Evolutionary conservation across 2,797 vertebrate species (phyloP).

Genomic region (Sylvia borin): DNA sequence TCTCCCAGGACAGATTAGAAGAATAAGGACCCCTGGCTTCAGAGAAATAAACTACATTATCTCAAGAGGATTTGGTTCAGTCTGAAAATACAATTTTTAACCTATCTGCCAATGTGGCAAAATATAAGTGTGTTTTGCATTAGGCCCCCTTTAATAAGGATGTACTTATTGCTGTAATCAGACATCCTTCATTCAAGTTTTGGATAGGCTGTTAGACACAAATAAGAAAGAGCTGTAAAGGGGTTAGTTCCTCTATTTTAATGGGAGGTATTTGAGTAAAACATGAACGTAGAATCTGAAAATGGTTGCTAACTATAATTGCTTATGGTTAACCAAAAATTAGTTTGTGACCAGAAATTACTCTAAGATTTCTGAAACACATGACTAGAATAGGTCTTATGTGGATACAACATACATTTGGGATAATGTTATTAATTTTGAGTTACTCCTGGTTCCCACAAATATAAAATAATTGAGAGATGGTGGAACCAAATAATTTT

Average conservation of each 20-base stretch:
- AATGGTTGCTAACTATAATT: background rate
- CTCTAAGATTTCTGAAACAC: background rate
- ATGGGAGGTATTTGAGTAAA: background rate
- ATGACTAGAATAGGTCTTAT: background rate
- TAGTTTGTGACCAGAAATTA: background rate
- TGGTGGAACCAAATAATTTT: background rate
- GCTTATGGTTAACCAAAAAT: background rate
- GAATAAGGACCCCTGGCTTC: background rate
- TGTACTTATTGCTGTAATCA: background rate
- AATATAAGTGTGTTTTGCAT: background rate
- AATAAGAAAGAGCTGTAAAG: background rate
- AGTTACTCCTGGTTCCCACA: background rate
- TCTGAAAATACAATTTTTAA: background rate
- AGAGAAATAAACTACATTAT: background rate
- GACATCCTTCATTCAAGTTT: background rate
- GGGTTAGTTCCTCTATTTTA: background rate
- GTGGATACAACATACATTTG: background rate
- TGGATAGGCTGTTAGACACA: slow-evolving; percentile 3
- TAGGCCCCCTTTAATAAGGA: background rate
- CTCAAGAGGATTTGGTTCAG: background rate
- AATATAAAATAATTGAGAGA: background rate
- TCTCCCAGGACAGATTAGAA: background rate
- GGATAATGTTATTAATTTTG: background rate
- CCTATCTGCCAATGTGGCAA: background rate
- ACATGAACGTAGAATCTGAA: background rate